phyloP scores from a whole-genome alignment of 1,140 invertebrate genomes.

The Aleiodes sp. region DNA sequence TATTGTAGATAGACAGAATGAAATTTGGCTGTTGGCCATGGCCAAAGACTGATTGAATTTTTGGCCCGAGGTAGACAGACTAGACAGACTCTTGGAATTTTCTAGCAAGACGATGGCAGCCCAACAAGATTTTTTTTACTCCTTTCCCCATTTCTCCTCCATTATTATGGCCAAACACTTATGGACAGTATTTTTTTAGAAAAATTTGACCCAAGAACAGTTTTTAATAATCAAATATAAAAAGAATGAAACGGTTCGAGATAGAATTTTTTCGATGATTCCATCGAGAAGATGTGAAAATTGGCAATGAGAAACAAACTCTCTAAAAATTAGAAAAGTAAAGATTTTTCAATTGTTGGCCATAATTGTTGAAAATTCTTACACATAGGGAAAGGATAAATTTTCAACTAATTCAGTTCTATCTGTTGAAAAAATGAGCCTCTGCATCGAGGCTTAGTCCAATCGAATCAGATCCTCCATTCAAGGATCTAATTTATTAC shows the following conservation, averaged over 20 bases:
- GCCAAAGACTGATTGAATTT: slow-evolving; percentile 39
- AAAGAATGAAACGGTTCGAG: no score
- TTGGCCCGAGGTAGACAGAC: slow-evolving; percentile 43
- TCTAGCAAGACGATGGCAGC: slow-evolving; percentile 27
- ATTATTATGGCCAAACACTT: neutral
- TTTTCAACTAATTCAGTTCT: neutral
- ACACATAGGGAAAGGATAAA: neutral
- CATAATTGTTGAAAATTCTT: no score
- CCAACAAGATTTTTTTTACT: neutral
- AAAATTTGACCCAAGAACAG: no score
- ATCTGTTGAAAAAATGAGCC: neutral
- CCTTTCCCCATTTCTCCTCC: neutral
- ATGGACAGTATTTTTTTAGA: no score
- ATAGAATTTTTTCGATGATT: no score
- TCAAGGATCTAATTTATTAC: slow-evolving; percentile 63
- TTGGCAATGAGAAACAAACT: no score
- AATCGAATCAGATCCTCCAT: slow-evolving; percentile 35
- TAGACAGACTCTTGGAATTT: slow-evolving; percentile 41
- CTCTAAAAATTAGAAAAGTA: no score
- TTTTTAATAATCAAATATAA: no score
- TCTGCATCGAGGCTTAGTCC: neutral
- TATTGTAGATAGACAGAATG: slow-evolving; percentile 31
- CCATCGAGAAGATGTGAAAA: no score
- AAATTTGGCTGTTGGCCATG: slow-evolving; percentile 40
- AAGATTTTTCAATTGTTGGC: no score